phyloP scores from a whole-genome alignment of 2,888 invertebrate genomes.

The Patella ulyssiponensis region DNA sequence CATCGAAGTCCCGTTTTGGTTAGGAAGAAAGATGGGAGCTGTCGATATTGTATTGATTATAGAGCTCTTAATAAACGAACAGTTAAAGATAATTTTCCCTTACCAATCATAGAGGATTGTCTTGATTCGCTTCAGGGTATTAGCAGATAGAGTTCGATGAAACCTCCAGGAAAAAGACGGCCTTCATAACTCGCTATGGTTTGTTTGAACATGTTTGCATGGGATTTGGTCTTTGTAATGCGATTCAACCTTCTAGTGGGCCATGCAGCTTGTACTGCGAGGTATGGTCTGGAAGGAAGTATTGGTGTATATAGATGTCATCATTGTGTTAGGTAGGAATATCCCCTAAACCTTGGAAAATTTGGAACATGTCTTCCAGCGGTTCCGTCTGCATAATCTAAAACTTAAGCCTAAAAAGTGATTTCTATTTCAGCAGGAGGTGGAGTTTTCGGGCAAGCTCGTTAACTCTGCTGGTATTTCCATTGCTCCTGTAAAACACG shows the following conservation, averaged over 20 bases:
- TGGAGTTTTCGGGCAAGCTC: constrained; percentile 31
- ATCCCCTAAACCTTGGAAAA: constrained; percentile 34
- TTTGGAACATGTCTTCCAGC: constrained; percentile 28
- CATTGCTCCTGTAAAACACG: constrained; percentile 14
- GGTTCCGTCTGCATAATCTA: constrained; percentile 4
- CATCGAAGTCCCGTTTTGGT: not conserved
- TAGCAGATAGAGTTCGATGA: constrained; percentile 33
- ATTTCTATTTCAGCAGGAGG: constrained; percentile 25
- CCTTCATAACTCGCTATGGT: constrained; percentile 40
- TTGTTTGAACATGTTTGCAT: constrained; percentile 40
- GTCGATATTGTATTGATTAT: not conserved
- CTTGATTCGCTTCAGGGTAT: constrained; percentile 36
- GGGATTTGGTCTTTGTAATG: constrained; percentile 41
- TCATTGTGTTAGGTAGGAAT: constrained; percentile 39
- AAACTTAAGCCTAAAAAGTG: constrained; percentile 44
- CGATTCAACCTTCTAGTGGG: constrained; percentile 35
- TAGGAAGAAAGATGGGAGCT: not conserved
- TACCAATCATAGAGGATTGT: not conserved
- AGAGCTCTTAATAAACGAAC: not conserved
- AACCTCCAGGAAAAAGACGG: constrained; percentile 37
- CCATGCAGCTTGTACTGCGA: constrained; percentile 36
- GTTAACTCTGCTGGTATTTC: constrained; percentile 25
- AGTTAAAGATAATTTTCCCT: not conserved
- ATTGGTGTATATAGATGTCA: constrained; percentile 43
- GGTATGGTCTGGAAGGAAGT: constrained; percentile 38